Percentiles rank a stretch among this genome's conserved stretches.
Conservation (phyloP, 2,888 invertebrate species). For the Aphidius colemani region DNA sequence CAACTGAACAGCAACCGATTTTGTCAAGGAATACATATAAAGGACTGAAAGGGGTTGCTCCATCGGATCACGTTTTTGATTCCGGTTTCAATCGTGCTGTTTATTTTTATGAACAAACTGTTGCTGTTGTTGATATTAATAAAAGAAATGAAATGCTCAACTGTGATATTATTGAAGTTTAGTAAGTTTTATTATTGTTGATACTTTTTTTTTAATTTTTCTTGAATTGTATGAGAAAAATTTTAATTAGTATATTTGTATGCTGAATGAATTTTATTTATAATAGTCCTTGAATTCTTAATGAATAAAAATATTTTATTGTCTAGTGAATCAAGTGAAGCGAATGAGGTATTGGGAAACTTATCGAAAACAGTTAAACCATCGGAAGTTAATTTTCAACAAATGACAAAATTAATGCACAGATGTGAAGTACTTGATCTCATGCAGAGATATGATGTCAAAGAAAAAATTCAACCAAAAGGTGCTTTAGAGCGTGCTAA, state of each 20-base stretch:
- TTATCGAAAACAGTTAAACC: conserved; percentile 69
- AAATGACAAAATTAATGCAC: conserved; percentile 80
- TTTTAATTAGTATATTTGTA: too few species aligned
- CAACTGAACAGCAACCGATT: conserved; percentile 42
- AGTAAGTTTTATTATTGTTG: conserved; percentile 68
- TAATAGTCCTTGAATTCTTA: not conserved
- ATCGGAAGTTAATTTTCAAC: conserved; percentile 69
- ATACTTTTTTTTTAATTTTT: too few species aligned
- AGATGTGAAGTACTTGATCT: conserved; percentile 75
- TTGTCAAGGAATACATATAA: conserved; percentile 45
- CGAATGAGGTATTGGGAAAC: conserved; percentile 68
- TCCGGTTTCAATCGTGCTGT: conserved; percentile 56
- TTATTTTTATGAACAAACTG: conserved; percentile 80
- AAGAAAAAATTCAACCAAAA: conserved; percentile 28
- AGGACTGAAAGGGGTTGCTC: conserved; percentile 40
- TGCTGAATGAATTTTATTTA: not conserved
- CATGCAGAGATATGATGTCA: conserved; percentile 30
- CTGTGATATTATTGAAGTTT: conserved; percentile 84
- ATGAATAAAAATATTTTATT: not conserved
- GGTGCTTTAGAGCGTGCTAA: conserved; percentile 39
- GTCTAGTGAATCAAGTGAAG: conserved; percentile 75
- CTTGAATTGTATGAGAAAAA: too few species aligned
- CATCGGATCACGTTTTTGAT: conserved; percentile 23
- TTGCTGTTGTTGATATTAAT: conserved; percentile 80
- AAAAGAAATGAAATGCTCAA: conserved; percentile 72